phyloP scores from a whole-genome alignment of 2,113 vertebrate species.

The Connochaetes taurinus region DNA sequence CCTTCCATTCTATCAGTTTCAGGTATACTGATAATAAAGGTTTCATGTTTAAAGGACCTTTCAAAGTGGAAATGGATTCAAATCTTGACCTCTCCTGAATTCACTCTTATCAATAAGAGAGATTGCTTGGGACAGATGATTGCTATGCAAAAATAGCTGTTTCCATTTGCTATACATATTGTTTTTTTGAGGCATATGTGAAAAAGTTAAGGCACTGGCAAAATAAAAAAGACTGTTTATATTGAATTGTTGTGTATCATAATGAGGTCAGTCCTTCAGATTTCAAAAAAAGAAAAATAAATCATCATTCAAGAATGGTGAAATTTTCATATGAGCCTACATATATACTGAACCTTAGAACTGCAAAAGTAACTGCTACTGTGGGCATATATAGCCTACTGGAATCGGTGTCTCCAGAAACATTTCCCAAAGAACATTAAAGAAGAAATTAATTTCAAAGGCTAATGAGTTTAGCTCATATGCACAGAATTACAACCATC shows the following conservation, averaged over 20 bases:
- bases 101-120: neutral
- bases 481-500: neutral
- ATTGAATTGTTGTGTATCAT: slow-evolving; percentile 3
- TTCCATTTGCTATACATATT: neutral
- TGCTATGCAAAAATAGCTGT: neutral
- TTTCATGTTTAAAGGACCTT: neutral
- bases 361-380: neutral
- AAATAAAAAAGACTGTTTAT: neutral
- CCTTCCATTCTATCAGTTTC: neutral
- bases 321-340: neutral
- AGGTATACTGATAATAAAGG: neutral
- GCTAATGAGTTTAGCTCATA: neutral
- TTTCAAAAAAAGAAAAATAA: slow-evolving; percentile 22
- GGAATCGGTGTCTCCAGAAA: slow-evolving; percentile 25
- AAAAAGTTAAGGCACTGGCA: neutral
- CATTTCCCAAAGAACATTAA: slow-evolving; percentile 30
- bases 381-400: neutral
- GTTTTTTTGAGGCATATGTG: neutral
- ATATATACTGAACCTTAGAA: neutral
- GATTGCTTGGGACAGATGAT: neutral
- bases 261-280: neutral
- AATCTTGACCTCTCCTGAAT: neutral
- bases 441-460: slow-evolving; percentile 58
- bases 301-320: neutral
- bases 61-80: neutral